Percentiles rank a stretch among this genome's conserved stretches.
Conservation (phyloP, 1,140 invertebrate species). For the Acyrthosiphon pisum region DNA sequence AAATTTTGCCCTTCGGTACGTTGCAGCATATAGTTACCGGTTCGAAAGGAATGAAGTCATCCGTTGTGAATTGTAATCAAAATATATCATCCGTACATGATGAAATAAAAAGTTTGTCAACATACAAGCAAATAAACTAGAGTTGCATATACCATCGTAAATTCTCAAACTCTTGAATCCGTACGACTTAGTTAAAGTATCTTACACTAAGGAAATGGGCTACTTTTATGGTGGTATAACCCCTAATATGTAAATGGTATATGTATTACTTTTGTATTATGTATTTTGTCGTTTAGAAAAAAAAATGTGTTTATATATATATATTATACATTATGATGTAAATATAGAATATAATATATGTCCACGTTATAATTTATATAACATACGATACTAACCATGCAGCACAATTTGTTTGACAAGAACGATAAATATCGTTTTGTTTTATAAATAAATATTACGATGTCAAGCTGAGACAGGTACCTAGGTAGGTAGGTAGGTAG, state of each 20-base stretch:
- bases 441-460: background rate
- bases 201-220: background rate
- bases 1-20: background rate
- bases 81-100: background rate
- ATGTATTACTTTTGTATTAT: background rate
- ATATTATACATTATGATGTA: background rate
- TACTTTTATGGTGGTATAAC: background rate
- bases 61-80: too few relatives aligned
- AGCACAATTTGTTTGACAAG: background rate
- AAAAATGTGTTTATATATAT: background rate
- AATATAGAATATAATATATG: background rate
- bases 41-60: background rate
- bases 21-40: background rate
- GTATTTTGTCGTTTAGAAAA: background rate
- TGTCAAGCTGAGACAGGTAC: background rate
- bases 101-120: background rate
- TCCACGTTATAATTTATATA: background rate
- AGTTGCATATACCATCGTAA: background rate
- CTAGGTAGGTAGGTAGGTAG: background rate
- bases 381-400: background rate
- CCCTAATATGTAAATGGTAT: too few relatives aligned
- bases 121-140: background rate
- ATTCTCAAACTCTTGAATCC: background rate
- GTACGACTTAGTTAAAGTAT: background rate
- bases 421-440: conserved; percentile 26